Conservation (phyloP, 2,113 vertebrate species). For the Toxotes jaculatrix region DNA sequence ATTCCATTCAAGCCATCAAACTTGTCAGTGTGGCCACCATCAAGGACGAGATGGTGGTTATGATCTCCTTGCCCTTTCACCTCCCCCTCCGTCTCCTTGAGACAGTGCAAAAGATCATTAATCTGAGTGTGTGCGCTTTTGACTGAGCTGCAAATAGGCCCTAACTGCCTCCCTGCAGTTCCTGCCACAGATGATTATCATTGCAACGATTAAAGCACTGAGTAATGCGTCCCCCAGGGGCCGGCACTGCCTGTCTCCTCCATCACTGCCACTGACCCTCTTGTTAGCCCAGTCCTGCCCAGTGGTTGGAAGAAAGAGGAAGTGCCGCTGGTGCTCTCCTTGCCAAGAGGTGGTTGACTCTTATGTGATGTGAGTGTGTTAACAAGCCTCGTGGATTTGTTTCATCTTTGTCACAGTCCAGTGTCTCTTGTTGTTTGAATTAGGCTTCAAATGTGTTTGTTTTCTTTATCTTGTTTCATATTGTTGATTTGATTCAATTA, state of each 20-base stretch:
- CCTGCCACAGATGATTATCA: slow-evolving; percentile 77
- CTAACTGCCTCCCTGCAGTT: slow-evolving; percentile 73
- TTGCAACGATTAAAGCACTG: slow-evolving; percentile 69
- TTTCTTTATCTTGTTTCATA: background rate
- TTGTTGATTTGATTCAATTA: background rate
- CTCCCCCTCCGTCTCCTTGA: slow-evolving; percentile 29
- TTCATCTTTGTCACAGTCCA: slow-evolving; percentile 10
- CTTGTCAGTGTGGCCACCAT: slow-evolving; percentile 6
- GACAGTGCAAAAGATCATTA: slow-evolving; percentile 45
- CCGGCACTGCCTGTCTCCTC: slow-evolving; percentile 58
- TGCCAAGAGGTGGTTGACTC: slow-evolving; percentile 57
- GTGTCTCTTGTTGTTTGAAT: background rate
- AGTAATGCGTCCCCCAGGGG: slow-evolving; percentile 71
- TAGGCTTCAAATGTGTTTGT: background rate
- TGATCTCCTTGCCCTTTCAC: slow-evolving; percentile 20
- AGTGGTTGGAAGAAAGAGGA: slow-evolving; percentile 41
- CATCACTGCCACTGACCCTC: slow-evolving; percentile 74
- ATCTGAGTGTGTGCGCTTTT: slow-evolving; percentile 59
- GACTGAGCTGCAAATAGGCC: slow-evolving; percentile 75
- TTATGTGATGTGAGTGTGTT: background rate
- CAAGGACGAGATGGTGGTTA: slow-evolving; percentile 44
- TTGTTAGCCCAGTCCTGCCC: slow-evolving; percentile 60
- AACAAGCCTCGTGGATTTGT: slow-evolving; percentile 4
- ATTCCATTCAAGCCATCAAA: slow-evolving; percentile 25
- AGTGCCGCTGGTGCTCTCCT: slow-evolving; percentile 51